Evolutionary conservation across 2,113 vertebrate genomes (phyloP), one percentile per base, ranked within the genome.

Genomic region (Spea bombifrons): DNA sequence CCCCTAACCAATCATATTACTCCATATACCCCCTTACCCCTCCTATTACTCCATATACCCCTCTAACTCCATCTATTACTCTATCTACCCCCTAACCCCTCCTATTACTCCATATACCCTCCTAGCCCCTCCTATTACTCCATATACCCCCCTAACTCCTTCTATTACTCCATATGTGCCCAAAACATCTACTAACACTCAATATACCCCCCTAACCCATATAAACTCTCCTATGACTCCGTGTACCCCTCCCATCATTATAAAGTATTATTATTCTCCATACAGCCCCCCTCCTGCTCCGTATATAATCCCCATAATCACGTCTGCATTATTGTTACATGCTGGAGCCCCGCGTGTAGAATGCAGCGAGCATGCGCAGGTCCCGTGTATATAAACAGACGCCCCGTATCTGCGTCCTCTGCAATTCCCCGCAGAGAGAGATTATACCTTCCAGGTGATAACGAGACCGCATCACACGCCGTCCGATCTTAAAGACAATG

Each of bases 371-470:
- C 30, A 30, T 30, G 30, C 30, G 30, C 30, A 1, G 30, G 30
- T 30, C 46, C 61, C 63, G 63, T 65, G 65, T 65, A 64, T 45
- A 64, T 47, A 65, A 72, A 75, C 65, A 75, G 65, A 75, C 73
- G 65, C 65, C 57, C 73, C 30, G 30, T 30, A 30, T 30, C 30
- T 2, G 47, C 17, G 47, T 50, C 49, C 73, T 50, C 73, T 65
- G 73, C 59, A 75, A 75, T 75, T 75, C 65, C 73, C 73, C 46
- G 73, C 73, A 64, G 59, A 46, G 50, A 47, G 65, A 75, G 73
- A 75, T 75, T 75, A 75, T 75, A 75, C 55, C 73, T 47, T 75
- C 59, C 3, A 10, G 65, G 63, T 64, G 73, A 61, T 64, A 75
- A 75, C 49, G 59, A 75, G 73, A 43, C 59, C 16, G 52, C 5